phyloP scores from a whole-genome alignment of 2,113 vertebrate genomes.

The Corythornis vintsioides region DNA sequence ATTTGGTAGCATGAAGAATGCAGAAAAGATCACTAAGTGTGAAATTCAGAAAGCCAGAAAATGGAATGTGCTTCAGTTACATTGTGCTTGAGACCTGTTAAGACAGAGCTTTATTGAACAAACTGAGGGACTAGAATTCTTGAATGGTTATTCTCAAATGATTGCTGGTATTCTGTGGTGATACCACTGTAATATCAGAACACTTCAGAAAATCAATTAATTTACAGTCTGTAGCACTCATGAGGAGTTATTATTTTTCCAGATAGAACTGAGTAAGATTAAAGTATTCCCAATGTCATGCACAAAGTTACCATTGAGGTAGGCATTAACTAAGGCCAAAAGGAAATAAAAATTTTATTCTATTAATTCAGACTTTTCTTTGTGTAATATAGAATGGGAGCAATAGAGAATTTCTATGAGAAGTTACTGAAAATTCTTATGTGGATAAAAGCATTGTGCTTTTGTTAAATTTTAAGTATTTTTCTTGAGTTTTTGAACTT shows the following conservation, averaged over 20 bases:
- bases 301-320: neutral
- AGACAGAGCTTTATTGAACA: neutral
- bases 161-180: constrained; percentile 27
- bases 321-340: neutral
- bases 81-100: neutral
- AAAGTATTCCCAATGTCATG: constrained; percentile 31
- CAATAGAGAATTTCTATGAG: neutral
- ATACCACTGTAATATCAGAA: neutral
- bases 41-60: neutral
- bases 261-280: constrained; percentile 24
- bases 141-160: constrained; percentile 16
- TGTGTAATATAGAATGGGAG: neutral
- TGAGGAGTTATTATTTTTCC: constrained; percentile 21
- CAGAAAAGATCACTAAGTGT: neutral
- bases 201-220: constrained; percentile 45
- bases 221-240: neutral
- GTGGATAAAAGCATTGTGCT: neutral
- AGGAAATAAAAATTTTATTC: neutral
- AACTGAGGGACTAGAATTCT: neutral
- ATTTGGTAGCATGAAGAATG: neutral
- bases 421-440: neutral
- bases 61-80: neutral
- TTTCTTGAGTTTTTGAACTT: neutral
- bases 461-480: neutral
- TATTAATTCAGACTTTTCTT: neutral